A percentile compares a stretch with the other conserved stretches of the same genome.
phyloP scores from a whole-genome alignment of 2,888 invertebrate species.

The Cylloceria caligata region DNA sequence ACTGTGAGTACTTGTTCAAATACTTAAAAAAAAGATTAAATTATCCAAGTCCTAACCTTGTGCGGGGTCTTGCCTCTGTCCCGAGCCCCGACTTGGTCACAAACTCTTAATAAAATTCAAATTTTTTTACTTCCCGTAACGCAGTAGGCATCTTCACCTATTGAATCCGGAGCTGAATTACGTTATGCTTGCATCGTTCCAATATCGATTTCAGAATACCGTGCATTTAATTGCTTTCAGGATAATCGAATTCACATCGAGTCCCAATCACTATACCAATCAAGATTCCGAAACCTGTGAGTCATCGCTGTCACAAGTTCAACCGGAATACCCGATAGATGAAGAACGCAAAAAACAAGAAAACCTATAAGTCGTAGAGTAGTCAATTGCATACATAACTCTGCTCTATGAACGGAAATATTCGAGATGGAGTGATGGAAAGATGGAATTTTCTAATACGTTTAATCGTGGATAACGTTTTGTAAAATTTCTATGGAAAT shows the following conservation, averaged over 20 bases:
- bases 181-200: background rate
- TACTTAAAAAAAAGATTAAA: background rate
- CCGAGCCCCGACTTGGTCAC: too few relatives aligned
- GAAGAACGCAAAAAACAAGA: background rate
- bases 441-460: too few relatives aligned
- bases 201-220: background rate
- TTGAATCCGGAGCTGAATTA: background rate
- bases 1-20: conserved; percentile 87
- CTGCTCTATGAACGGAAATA: background rate
- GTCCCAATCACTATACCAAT: conserved; percentile 72
- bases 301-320: conserved; percentile 15
- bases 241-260: conserved; percentile 81
- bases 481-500: too few relatives aligned
- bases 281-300: conserved; percentile 42
- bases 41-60: background rate
- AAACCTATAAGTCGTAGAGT: background rate
- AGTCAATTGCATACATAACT: background rate
- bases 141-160: background rate
- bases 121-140: too few relatives aligned
- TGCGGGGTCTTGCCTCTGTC: too few relatives aligned
- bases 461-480: too few relatives aligned
- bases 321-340: background rate
- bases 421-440: too few relatives aligned
- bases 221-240: conserved; percentile 74
- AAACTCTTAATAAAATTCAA: too few relatives aligned